phyloP scores from a whole-genome alignment of 2,113 vertebrate species.

The Tauraco erythrolophus region DNA sequence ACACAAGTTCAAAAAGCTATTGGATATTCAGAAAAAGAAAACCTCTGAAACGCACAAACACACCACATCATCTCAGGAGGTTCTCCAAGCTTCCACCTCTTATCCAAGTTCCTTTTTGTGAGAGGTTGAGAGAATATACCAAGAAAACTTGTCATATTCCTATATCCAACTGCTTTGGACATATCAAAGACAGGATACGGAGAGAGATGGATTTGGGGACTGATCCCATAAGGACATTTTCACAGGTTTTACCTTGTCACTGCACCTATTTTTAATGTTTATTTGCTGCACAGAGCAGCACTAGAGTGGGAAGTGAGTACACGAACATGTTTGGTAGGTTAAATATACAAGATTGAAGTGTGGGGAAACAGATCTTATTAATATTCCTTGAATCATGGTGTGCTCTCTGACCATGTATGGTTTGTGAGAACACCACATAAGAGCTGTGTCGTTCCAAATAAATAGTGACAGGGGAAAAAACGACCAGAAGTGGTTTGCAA shows the following conservation, averaged over 20 bases:
- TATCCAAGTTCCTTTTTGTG: background rate
- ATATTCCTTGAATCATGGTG: background rate
- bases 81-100: background rate
- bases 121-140: fast-evolving
- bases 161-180: fast-evolving
- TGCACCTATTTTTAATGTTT: background rate
- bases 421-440: background rate
- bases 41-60: background rate
- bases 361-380: background rate
- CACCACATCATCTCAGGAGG: background rate
- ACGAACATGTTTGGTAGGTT: background rate
- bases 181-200: fast-evolving
- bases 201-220: background rate
- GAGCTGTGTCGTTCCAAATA: background rate
- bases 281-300: background rate
- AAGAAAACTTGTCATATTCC: background rate
- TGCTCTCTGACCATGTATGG: background rate
- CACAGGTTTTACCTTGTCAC: background rate
- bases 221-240: background rate
- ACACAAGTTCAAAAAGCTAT: fast-evolving
- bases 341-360: background rate
- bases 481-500: background rate
- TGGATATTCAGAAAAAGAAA: background rate
- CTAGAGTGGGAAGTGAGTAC: background rate
- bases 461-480: fast-evolving